A percentile compares a stretch with the other conserved stretches of the same genome.
Evolutionary conservation across 2,888 invertebrate genomes (phyloP).

Genomic region (Lacanobia wlatinum): DNA sequence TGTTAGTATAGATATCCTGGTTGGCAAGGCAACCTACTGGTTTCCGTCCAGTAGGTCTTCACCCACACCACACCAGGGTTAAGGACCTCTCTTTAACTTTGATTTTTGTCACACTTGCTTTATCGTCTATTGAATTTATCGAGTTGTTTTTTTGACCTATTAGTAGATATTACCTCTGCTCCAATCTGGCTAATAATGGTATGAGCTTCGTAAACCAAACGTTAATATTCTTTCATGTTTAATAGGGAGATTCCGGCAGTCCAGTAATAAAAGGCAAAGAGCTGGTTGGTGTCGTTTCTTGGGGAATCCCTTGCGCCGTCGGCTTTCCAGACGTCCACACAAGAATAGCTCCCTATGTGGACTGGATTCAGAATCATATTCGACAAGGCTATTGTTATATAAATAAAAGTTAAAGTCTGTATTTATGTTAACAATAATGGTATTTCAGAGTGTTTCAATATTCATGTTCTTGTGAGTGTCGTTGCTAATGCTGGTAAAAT

Average conservation of each 20-base stretch:
- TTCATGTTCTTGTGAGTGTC: background rate
- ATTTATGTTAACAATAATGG: background rate
- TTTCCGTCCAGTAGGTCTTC: too few relatives aligned
- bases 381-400: slow-evolving; percentile 46
- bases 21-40: too few relatives aligned
- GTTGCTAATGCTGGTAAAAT: background rate
- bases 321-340: slow-evolving; percentile 89
- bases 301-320: slow-evolving; percentile 87
- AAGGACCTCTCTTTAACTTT: too few relatives aligned
- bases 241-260: slow-evolving; percentile 88
- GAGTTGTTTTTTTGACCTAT: too few relatives aligned
- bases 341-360: slow-evolving; percentile 78
- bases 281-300: slow-evolving; percentile 85
- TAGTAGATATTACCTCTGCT: too few relatives aligned
- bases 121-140: too few relatives aligned
- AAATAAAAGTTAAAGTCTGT: background rate
- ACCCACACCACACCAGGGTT: too few relatives aligned
- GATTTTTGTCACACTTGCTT: too few relatives aligned
- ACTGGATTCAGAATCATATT: slow-evolving; percentile 78
- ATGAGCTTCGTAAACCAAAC: too few relatives aligned
- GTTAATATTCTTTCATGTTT: slow-evolving; percentile 36
- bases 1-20: too few relatives aligned
- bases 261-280: slow-evolving; percentile 78
- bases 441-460: background rate
- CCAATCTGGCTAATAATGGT: too few relatives aligned